Evolutionary conservation across 2,113 vertebrate genomes (phyloP), one percentile per base, ranked within the genome.

Genomic region (Lucifuga dentata): DNA sequence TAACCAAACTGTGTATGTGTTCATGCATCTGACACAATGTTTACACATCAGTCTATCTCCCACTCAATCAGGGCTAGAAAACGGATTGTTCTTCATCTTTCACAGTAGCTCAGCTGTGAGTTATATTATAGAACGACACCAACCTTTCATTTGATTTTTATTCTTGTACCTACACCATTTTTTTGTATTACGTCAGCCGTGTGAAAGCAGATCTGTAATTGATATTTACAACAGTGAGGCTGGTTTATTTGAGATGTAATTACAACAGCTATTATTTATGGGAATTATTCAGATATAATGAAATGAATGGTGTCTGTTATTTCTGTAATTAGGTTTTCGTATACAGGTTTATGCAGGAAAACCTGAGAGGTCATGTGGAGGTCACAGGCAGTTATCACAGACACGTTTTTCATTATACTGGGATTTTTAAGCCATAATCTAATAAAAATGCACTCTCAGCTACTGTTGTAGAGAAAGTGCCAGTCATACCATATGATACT

Each of bases 21-120:
- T 61, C 55, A 11, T 52, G 36, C 23, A 57, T 6, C 20, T 36
- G 20, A n/a, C 46, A 7, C 32, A 4, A 33, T 62, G 39, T 85
- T 83, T 76, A 70, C 68, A 67, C n/a, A n/a, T n/a, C 45, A 65
- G 38, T 71, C 41, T 35, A 24, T 20, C 68, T 83, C 81, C 89
- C 83, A 81, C 84, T 89, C 76, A 87, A 86, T 88, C 85, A 89
- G 56, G 38, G 33, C 16, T 8, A 56, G 59, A 73, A 67, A 78
- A 78, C 73, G 74, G 56, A 83, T 86, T 84, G 78, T 80, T 67
- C 58, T 71, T 85, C 81, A 84, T 86, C 83, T 77, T 76, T 16
- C 68, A 41, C 20, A 29, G 60, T 52, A 32, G 36, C 59, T 46
- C 41, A 59, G 58, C 44, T 55, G 21, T 48, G 84, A 63, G 78